Conservation (phyloP, 2,113 vertebrate species). For the Lates calcarifer region DNA sequence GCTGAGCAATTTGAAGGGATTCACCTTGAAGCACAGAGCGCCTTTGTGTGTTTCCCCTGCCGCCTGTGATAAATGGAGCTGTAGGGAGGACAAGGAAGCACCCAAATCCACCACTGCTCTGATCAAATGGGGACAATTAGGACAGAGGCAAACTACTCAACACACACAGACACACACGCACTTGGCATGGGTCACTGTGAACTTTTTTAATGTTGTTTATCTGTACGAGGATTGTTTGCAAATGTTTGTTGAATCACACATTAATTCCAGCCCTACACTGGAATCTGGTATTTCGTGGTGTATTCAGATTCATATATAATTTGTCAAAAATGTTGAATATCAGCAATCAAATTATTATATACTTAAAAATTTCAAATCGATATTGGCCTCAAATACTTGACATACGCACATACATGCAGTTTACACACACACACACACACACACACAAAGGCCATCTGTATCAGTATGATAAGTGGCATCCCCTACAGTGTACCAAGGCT, state of each 20-base stretch:
- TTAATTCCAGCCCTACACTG: too few species aligned
- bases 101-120: constrained; percentile 56
- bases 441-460: constrained; percentile 45
- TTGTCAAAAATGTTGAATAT: not conserved
- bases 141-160: constrained; percentile 50
- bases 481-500: constrained; percentile 71
- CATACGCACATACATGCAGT: not conserved
- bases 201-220: not conserved
- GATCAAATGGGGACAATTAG: constrained; percentile 74
- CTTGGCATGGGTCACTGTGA: not conserved
- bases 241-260: not conserved
- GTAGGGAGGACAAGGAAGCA: constrained; percentile 60
- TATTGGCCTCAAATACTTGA: constrained; percentile 1
- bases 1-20: constrained; percentile 72
- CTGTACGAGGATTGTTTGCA: not conserved
- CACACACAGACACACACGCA: not conserved
- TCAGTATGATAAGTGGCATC: constrained; percentile 72
- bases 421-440: constrained; percentile 5
- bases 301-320: not conserved
- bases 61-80: constrained; percentile 75
- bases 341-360: not conserved
- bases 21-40: constrained; percentile 74
- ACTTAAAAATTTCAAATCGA: not conserved
- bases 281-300: not conserved
- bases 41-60: constrained; percentile 67